These are phyloP conservation scores for Perca schrenkii DNA, from an alignment of 2,113 vertebrate species.

Conservation along the genomic window DNA sequence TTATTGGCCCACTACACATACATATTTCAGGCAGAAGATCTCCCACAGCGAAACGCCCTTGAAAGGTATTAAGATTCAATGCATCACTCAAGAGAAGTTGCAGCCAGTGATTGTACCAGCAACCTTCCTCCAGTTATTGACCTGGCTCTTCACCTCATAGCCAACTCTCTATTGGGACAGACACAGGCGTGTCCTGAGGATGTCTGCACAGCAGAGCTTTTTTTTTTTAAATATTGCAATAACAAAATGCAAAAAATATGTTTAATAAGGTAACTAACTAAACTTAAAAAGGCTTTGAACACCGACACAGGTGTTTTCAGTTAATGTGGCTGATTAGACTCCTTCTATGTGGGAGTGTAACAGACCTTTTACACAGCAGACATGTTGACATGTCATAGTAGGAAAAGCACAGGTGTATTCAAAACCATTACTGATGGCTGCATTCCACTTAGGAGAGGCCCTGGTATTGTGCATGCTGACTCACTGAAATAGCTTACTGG, in stretches of 20 bases:
- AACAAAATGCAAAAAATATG: background rate
- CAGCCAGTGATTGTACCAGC: conserved; percentile 13
- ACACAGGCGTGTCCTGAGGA: background rate
- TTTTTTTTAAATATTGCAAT: too few species aligned
- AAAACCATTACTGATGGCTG: too few species aligned
- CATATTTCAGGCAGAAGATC: background rate
- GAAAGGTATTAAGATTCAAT: conserved; percentile 25
- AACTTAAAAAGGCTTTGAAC: background rate
- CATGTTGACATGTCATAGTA: too few species aligned
- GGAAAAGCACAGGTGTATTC: too few species aligned
- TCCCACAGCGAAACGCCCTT: background rate
- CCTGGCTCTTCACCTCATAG: conserved; percentile 1
- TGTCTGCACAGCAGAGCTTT: background rate
- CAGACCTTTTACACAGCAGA: too few species aligned
- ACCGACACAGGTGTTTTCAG: too few species aligned
- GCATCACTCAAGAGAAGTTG: conserved; percentile 26
- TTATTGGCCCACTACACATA: background rate
- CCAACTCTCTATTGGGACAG: background rate
- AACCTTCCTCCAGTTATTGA: conserved; percentile 33
- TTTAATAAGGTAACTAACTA: background rate
- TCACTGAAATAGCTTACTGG: too few species aligned
- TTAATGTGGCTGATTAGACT: too few species aligned
- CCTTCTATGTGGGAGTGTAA: too few species aligned
- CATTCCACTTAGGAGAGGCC: too few species aligned
- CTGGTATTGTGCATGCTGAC: too few species aligned